Percentiles rank a stretch among this genome's conserved stretches.
These are phyloP conservation scores for Drosophila nr. perissopoda DNA, from an alignment of 2,888 invertebrate species.

Conservation along the genomic window DNA sequence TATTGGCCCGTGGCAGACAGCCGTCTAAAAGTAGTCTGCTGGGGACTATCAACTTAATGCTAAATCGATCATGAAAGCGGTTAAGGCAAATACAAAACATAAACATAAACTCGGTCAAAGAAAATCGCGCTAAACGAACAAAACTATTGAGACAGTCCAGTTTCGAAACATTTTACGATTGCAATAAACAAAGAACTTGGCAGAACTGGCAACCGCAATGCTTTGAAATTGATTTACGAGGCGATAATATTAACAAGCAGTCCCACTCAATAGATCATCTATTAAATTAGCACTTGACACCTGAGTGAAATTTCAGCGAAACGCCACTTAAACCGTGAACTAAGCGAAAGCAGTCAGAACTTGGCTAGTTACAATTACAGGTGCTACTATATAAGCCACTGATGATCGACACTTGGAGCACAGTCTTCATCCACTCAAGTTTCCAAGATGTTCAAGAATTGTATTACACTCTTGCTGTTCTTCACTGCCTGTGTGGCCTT, in stretches of 20 bases:
- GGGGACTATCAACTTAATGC: slow-evolving; percentile 48
- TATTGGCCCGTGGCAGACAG: slow-evolving; percentile 1
- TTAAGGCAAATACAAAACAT: slow-evolving; percentile 40
- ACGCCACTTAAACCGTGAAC: slow-evolving; percentile 1
- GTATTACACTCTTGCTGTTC: slow-evolving; percentile 20
- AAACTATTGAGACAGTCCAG: slow-evolving; percentile 31
- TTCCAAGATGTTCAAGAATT: slow-evolving; percentile 42
- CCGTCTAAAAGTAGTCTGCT: slow-evolving; percentile 31
- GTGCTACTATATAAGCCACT: slow-evolving; percentile 49
- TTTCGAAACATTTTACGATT: slow-evolving; percentile 58
- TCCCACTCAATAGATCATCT: slow-evolving; percentile 34
- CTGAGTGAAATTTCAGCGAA: slow-evolving; percentile 39
- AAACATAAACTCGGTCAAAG: slow-evolving; percentile 51
- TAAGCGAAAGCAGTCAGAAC: slow-evolving; percentile 13
- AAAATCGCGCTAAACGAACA: slow-evolving; percentile 8
- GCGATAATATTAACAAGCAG: slow-evolving; percentile 50
- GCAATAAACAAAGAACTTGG: slow-evolving; percentile 57
- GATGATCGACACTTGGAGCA: slow-evolving; percentile 21
- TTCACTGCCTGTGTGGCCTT: slow-evolving; percentile 21
- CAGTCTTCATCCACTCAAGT: slow-evolving; percentile 48
- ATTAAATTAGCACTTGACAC: slow-evolving; percentile 36
- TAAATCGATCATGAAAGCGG: slow-evolving; percentile 67
- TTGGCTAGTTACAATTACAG: not conserved
- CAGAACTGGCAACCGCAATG: slow-evolving; percentile 8
- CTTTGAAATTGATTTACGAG: slow-evolving; percentile 64